Base-by-base conservation (phyloP, 1,140 invertebrate genomes). In the Xylocopa sonorina region DNA sequence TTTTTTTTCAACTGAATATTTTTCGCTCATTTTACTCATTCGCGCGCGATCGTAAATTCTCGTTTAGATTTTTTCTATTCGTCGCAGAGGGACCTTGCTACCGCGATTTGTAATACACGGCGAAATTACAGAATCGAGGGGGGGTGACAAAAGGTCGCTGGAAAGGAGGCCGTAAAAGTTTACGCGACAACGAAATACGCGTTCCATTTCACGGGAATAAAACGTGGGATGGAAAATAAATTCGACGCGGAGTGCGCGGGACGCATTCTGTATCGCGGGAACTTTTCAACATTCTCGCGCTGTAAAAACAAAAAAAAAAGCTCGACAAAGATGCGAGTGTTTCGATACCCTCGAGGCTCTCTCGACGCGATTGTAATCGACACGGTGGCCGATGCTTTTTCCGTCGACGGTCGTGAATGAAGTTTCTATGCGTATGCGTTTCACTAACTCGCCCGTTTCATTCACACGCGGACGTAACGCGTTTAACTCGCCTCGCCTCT, bases 241-340 rank as follows among this genome's bases (percentile, higher is more conserved):
- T 50, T 64, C 14, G 2, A 38, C 24, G 18, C 12, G 10, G 41
- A 2, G 2, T 3, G 18, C 18, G 16, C 18, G 18, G 27, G 18
- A 12, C 4, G 2, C 21, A 41, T 74, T 74, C 51, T 27, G n/a
- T 51, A 50, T 53, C 32, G 18, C 51, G 34, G 21, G n/a, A 51
- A 64, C 58, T 74, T 51, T 64, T 64, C 32, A 63, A 50, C 72
- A 64, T 74, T 74, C 58, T 53, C 72, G 60, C 34, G 46, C n/a
- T 38, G 73, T 18, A 57, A 68, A 51, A 38, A 66, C 3, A 32
- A 50, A n/a, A 50, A 21, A 51, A 46, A 34, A 60, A 38, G 57
- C 53, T 79, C 32, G 46, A 79, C 82, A 79, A 83, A 83, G 82
- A 58, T 27, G 10, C 50, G 34, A 55, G 81, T 80, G 81, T 84